phyloP scores from a whole-genome alignment of 2,113 vertebrate genomes.

The Peromyscus californicus region DNA sequence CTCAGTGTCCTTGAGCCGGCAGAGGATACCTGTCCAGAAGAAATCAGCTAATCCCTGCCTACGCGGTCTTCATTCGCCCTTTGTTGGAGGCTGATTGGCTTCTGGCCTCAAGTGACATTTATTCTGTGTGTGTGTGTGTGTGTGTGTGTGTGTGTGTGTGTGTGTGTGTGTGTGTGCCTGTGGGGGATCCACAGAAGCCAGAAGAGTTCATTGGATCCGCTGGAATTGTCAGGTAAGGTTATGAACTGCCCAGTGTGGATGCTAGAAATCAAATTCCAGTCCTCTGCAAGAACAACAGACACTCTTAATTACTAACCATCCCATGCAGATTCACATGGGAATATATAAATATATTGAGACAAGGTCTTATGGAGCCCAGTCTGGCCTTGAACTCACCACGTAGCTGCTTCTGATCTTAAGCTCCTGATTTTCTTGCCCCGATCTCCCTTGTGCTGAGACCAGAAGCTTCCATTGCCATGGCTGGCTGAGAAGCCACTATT shows the following conservation, averaged over 20 bases:
- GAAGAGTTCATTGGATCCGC: not conserved
- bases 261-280: not conserved
- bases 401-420: not conserved
- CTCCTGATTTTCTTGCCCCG: not conserved
- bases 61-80: not conserved
- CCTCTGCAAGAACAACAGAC: not conserved
- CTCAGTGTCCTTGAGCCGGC: slow-evolving; percentile 25
- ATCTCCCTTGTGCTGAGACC: not conserved
- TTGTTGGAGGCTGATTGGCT: slow-evolving; percentile 41
- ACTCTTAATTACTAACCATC: not conserved
- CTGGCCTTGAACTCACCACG: not conserved
- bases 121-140: not conserved
- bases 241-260: not conserved
- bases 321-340: not conserved
- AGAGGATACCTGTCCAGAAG: not conserved
- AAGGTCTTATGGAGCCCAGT: not conserved
- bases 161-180: not conserved
- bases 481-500: not conserved
- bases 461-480: not conserved
- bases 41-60: not conserved
- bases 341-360: too few species aligned
- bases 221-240: not conserved
- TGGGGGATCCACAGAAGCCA: not conserved
- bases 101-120: slow-evolving; percentile 21
- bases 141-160: not conserved